A percentile compares a stretch with the other conserved stretches of the same genome.
Evolutionary conservation across 2,797 vertebrate genomes (phyloP).

Genomic region (Dipus sagitta): DNA sequence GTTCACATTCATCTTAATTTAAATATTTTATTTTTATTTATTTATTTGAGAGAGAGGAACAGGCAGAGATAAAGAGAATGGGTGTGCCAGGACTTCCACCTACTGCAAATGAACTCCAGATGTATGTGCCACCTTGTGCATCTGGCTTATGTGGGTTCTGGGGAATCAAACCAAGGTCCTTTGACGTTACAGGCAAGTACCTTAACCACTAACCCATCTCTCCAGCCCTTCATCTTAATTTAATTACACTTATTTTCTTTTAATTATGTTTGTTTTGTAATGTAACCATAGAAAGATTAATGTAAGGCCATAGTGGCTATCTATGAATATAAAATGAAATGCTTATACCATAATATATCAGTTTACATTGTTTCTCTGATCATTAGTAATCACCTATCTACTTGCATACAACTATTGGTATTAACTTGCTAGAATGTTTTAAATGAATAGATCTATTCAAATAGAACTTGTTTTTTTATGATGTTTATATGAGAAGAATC

Average conservation of each 20-base stretch:
- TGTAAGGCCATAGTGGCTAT: not conserved
- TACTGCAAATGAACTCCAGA: too few relatives aligned
- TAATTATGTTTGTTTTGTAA: not conserved
- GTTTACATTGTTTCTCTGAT: not conserved
- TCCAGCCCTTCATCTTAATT: not conserved
- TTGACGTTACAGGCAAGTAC: too few relatives aligned
- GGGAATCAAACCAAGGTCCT: too few relatives aligned
- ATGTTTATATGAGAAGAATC: conserved; percentile 18
- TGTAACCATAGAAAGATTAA: not conserved
- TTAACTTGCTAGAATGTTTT: not conserved
- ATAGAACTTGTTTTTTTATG: not conserved
- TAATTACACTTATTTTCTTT: conserved; percentile 13
- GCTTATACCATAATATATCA: not conserved
- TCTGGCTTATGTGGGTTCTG: too few relatives aligned
- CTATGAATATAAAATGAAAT: not conserved
- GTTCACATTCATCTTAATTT: not conserved
- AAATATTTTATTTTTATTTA: not conserved
- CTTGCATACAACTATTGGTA: not conserved
- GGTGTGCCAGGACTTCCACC: too few relatives aligned
- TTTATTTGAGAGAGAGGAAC: too few relatives aligned
- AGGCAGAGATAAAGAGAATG: too few relatives aligned
- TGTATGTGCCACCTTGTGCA: too few relatives aligned
- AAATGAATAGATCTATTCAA: not conserved
- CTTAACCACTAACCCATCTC: too few relatives aligned
- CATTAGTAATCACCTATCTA: not conserved